A percentile compares a stretch with the other conserved stretches of the same genome.
These are phyloP conservation scores for Prietella phreatophila DNA, from an alignment of 2,113 vertebrate genomes.

Conservation along the genomic window DNA sequence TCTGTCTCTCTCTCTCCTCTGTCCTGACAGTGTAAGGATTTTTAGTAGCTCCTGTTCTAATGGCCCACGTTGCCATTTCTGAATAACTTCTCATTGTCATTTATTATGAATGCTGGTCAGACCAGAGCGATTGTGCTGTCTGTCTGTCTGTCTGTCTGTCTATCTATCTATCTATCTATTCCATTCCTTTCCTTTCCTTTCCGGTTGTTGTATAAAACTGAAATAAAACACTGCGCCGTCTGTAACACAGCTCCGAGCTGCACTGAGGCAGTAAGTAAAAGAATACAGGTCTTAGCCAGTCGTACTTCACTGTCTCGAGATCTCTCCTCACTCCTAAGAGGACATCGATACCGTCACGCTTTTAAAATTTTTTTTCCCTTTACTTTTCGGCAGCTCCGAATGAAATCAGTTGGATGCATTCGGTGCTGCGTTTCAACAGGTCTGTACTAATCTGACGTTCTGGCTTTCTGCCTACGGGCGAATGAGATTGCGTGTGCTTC, in stretches of 20 bases:
- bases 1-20: no score
- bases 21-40: no score
- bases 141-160: no score
- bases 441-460: not conserved
- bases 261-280: not conserved
- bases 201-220: not conserved
- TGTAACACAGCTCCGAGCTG: not conserved
- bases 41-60: not conserved
- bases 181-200: no score
- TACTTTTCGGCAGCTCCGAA: not conserved
- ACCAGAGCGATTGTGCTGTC: no score
- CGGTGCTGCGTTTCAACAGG: not conserved
- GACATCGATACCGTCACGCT: not conserved
- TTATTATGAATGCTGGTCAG: not conserved
- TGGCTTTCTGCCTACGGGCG: not conserved
- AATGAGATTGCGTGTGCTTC: not conserved
- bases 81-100: no score
- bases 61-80: not conserved
- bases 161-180: no score
- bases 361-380: not conserved
- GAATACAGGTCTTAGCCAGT: no score
- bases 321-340: not conserved
- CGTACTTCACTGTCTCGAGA: no score
- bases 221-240: not conserved
- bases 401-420: not conserved